Percentiles rank a stretch among this genome's conserved stretches.
These are phyloP conservation scores for Fabriciana adippe DNA, from an alignment of 2,888 invertebrate genomes.

Conservation along the genomic window DNA sequence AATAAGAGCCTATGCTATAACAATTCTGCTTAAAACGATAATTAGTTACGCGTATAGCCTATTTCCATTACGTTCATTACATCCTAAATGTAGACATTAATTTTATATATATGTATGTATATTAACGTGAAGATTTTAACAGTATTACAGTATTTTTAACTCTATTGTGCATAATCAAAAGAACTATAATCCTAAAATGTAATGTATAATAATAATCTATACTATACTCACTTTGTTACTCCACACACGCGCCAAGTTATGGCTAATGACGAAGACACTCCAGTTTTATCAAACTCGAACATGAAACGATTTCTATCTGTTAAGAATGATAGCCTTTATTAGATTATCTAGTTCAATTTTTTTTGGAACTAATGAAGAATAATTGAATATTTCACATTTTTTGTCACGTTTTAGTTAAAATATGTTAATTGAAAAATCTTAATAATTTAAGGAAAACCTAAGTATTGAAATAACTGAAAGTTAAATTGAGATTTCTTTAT, in stretches of 20 bases:
- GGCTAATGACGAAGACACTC: conserved; percentile 31
- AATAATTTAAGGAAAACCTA: neutral
- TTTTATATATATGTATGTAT: conserved; percentile 16
- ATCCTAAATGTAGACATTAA: conserved; percentile 24
- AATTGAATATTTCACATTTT: too few relatives aligned
- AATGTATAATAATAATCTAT: neutral
- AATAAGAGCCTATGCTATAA: neutral
- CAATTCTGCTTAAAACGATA: neutral
- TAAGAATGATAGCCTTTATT: neutral
- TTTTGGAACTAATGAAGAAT: too few relatives aligned
- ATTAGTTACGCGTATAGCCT: neutral
- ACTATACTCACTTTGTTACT: conserved; percentile 28
- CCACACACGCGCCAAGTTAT: conserved; percentile 30
- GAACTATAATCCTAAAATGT: conserved; percentile 12
- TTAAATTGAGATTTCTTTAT: neutral
- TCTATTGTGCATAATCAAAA: neutral
- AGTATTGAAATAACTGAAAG: neutral
- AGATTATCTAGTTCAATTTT: too few relatives aligned
- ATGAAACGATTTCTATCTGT: conserved; percentile 22
- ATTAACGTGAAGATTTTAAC: conserved; percentile 12
- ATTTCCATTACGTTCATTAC: conserved; percentile 1
- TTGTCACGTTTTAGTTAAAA: too few relatives aligned
- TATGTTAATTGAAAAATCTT: too few relatives aligned
- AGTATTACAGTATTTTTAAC: conserved; percentile 10
- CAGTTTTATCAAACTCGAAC: conserved; percentile 32